Base-by-base conservation (phyloP, 2,888 invertebrate genomes). In the Gortyna flavago region DNA sequence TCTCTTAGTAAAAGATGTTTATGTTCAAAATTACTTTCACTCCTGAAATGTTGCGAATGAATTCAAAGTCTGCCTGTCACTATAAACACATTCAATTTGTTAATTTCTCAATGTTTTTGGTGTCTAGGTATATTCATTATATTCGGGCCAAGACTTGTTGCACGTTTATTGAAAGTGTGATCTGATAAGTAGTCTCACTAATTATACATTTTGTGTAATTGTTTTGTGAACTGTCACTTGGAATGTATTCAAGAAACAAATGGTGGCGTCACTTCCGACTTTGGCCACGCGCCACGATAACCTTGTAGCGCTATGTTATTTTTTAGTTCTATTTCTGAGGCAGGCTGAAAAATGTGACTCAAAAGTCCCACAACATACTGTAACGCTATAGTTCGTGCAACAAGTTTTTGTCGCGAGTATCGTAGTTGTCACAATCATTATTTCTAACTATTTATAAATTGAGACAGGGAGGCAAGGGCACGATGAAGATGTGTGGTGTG, bases 131-230 rank as follows among this genome's bases (percentile, higher is more conserved):
- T 35, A 32, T 13, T 62, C 21, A 62, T 41, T n/a, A 11, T 32
- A 44, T 65, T 54, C 18, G 21, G 16, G 18, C 48, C 0, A 18
- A 44, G 1, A 77, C 29, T 78, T n/a, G 78, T 51, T 75, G 75
- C 11, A 38, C 18, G 29, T 1, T n/a, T 9, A 3, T 38, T 61
- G 1, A 16, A 72, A 32, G 32, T 61, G 8, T 21, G 18, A 21
- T 32, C 4, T 61, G 32, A 18, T 13, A 70, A 70, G 29, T n/a
- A n/a, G n/a, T 13, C n/a, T 44, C 32, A 35, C 25, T n/a, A 72
- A 44, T 61, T 0, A n/a, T 1, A 59, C 16, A 29, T 29, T 7
- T 16, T 41, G 13, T 6, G 59, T 29, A 61, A 32, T 61, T 61
- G 16, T 61, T 61, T 61, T 61, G 18, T 44, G 32, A 32, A 18